phyloP scores from a whole-genome alignment of 2,797 vertebrate genomes.

The Siniperca undulata region DNA sequence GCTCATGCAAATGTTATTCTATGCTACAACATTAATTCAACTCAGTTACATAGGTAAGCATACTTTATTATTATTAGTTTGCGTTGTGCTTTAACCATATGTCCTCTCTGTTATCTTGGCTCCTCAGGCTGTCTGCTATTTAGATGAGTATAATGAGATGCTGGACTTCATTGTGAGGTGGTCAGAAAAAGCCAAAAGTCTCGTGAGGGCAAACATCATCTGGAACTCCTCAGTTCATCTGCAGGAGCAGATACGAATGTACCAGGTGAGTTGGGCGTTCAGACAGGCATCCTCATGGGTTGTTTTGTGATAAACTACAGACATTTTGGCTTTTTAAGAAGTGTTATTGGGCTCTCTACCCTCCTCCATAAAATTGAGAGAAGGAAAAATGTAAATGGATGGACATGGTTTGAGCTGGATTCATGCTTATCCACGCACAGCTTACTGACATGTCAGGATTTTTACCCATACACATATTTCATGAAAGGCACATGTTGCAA shows the following conservation, averaged over 20 bases:
- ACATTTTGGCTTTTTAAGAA: background rate
- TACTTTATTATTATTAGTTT: background rate
- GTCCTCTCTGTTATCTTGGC: conserved; percentile 25
- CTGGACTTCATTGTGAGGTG: conserved; percentile 93
- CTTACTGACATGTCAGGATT: background rate
- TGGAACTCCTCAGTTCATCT: conserved; percentile 96
- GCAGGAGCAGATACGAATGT: conserved; percentile 93
- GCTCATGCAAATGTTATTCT: background rate
- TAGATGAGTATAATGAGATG: conserved; percentile 97
- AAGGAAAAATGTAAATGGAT: background rate
- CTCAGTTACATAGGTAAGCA: background rate
- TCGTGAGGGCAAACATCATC: conserved; percentile 89
- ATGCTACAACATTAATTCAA: background rate
- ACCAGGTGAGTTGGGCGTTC: conserved; percentile 87
- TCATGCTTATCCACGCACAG: background rate
- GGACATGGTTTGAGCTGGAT: background rate
- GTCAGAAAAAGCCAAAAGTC: conserved; percentile 94
- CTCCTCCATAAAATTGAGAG: background rate
- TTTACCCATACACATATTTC: background rate
- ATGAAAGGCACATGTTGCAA: background rate
- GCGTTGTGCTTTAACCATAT: background rate
- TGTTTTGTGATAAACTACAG: background rate
- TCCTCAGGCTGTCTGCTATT: conserved; percentile 89
- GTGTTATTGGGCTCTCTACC: background rate
- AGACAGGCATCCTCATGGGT: background rate